These are phyloP conservation scores for Dryococelus australis DNA, from an alignment of 2,888 invertebrate species.

Conservation along the genomic window DNA sequence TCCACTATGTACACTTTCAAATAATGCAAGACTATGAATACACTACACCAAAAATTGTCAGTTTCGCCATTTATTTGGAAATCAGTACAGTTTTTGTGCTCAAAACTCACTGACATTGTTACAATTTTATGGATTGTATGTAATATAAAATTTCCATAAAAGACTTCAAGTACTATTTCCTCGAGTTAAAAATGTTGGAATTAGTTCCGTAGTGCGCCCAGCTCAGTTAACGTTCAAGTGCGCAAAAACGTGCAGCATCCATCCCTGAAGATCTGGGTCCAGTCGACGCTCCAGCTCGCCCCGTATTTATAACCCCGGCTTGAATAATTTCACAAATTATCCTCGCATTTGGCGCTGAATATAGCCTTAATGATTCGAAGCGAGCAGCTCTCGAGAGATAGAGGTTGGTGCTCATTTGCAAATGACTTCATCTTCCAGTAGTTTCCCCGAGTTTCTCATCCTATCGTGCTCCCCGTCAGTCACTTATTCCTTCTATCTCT, in stretches of 20 bases:
- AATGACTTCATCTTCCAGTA: conserved; percentile 46
- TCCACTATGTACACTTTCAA: too few relatives aligned
- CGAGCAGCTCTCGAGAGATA: conserved; percentile 29
- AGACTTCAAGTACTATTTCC: too few relatives aligned
- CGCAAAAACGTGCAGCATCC: not conserved
- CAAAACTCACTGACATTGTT: too few relatives aligned
- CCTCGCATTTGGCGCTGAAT: conserved; percentile 55
- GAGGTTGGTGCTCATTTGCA: conserved; percentile 44
- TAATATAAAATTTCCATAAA: too few relatives aligned
- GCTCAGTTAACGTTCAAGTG: too few relatives aligned
- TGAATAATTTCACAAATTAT: conserved; percentile 59
- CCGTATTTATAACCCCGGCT: conserved; percentile 42
- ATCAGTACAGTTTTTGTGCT: too few relatives aligned
- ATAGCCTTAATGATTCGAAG: conserved; percentile 54
- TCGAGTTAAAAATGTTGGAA: too few relatives aligned
- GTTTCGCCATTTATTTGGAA: too few relatives aligned
- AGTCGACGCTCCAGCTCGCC: not conserved
- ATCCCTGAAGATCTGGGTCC: not conserved
- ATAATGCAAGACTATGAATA: too few relatives aligned
- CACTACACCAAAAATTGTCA: too few relatives aligned
- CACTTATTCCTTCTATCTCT: conserved; percentile 26
- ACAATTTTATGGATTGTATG: too few relatives aligned
- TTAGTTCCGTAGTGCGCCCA: too few relatives aligned
- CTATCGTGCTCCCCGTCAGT: conserved; percentile 18
- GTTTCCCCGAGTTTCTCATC: conserved; percentile 33